Evolutionary conservation across 2,888 invertebrate species (phyloP).

Genomic region (Sinohyriopsis cumingii): DNA sequence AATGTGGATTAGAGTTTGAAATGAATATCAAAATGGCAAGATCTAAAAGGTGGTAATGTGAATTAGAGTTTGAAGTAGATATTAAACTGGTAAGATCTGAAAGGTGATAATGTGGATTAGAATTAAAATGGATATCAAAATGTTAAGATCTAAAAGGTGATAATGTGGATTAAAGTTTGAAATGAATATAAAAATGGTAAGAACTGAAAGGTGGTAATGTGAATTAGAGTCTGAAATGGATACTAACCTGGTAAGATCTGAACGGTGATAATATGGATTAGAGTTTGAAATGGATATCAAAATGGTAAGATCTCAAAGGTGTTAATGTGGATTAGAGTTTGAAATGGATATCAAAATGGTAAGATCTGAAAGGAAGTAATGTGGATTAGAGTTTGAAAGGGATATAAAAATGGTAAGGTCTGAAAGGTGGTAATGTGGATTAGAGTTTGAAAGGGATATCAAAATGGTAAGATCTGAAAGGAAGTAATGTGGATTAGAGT

Average conservation of each 20-base stretch:
- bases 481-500: conserved; percentile 38
- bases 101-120: no score
- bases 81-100: no score
- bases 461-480: conserved; percentile 57
- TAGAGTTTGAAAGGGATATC: conserved; percentile 66
- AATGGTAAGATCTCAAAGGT: conserved; percentile 42
- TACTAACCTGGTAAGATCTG: conserved; percentile 62
- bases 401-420: conserved; percentile 65
- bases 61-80: no score
- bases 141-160: conserved; percentile 41
- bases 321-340: conserved; percentile 43
- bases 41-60: no score
- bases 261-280: background rate
- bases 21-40: no score
- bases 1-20: no score
- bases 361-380: conserved; percentile 42
- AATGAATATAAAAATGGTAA: conserved; percentile 60
- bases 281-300: conserved; percentile 65
- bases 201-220: conserved; percentile 1
- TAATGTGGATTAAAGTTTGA: conserved; percentile 50
- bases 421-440: background rate
- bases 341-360: conserved; percentile 68
- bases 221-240: conserved; percentile 62
- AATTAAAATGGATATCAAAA: conserved; percentile 69
- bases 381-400: conserved; percentile 59